Conservation (phyloP, 1,140 invertebrate species). For the Bombus impatiens region DNA sequence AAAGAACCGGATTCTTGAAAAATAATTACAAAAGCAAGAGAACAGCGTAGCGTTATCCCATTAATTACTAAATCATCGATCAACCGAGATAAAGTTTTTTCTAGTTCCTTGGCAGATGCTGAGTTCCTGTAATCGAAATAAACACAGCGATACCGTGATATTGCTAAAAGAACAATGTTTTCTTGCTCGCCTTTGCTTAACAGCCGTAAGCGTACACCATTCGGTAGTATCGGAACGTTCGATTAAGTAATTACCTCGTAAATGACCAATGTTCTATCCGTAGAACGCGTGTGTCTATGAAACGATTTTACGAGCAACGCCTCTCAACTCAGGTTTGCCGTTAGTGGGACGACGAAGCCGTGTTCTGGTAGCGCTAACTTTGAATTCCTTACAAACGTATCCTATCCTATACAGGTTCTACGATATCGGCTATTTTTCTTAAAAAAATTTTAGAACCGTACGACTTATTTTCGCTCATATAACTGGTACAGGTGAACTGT, state of each 20-base stretch:
- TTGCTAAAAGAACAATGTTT: not conserved
- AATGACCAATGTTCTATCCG: conserved; percentile 12
- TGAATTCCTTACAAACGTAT: not conserved
- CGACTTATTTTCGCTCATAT: not conserved
- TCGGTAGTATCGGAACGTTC: conserved; percentile 13
- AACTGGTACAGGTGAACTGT: not conserved
- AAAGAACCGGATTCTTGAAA: not conserved
- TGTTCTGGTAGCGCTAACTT: not conserved
- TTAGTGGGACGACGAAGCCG: not conserved
- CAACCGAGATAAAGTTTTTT: not conserved
- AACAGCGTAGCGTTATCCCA: not conserved
- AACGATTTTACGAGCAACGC: conserved; percentile 29
- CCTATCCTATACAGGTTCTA: too few relatives aligned
- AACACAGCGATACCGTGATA: not conserved
- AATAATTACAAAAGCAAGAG: not conserved
- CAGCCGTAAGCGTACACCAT: not conserved
- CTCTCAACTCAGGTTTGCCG: not conserved
- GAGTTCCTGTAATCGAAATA: not conserved
- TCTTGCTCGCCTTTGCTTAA: conserved; percentile 5
- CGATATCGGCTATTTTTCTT: not conserved
- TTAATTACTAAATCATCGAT: not conserved
- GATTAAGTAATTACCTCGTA: conserved; percentile 47
- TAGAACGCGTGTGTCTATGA: not conserved
- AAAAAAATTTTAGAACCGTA: not conserved
- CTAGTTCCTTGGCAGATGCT: not conserved